These are phyloP conservation scores for Penaeus monodon DNA, from an alignment of 2,888 invertebrate species.

Conservation along the genomic window DNA sequence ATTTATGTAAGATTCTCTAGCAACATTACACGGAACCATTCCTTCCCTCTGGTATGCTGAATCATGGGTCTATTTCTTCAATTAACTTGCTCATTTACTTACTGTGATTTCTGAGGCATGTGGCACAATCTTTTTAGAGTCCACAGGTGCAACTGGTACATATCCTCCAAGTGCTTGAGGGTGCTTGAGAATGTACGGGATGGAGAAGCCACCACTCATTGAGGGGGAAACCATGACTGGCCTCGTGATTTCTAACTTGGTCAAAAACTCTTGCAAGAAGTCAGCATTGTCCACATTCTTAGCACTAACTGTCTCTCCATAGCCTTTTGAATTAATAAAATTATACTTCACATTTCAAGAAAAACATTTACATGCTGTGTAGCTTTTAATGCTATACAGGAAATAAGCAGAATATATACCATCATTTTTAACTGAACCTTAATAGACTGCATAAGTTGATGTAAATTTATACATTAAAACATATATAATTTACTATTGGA, in stretches of 20 bases:
- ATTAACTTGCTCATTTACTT: constrained; percentile 6
- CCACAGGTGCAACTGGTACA: constrained; percentile 70
- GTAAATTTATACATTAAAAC: too few species aligned
- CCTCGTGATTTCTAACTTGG: constrained; percentile 61
- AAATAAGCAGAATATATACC: background rate
- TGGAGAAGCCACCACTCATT: constrained; percentile 71
- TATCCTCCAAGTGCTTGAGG: constrained; percentile 64
- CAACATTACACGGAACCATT: too few species aligned
- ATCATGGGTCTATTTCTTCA: too few species aligned
- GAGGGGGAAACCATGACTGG: constrained; percentile 72
- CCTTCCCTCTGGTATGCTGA: too few species aligned
- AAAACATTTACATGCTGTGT: background rate
- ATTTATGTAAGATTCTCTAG: too few species aligned
- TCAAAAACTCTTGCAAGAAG: constrained; percentile 42
- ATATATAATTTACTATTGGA: too few species aligned
- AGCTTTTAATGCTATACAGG: background rate
- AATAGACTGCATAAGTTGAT: too few species aligned
- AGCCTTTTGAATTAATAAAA: constrained; percentile 36
- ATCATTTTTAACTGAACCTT: too few species aligned
- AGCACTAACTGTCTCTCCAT: constrained; percentile 29
- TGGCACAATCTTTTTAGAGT: constrained; percentile 67
- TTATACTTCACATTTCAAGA: background rate
- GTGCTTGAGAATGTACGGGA: constrained; percentile 70
- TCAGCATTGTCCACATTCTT: constrained; percentile 32
- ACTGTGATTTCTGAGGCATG: constrained; percentile 63